These are phyloP conservation scores for Pseudorhombus dupliciocellatus DNA, from an alignment of 2,113 vertebrate species.

Conservation along the genomic window DNA sequence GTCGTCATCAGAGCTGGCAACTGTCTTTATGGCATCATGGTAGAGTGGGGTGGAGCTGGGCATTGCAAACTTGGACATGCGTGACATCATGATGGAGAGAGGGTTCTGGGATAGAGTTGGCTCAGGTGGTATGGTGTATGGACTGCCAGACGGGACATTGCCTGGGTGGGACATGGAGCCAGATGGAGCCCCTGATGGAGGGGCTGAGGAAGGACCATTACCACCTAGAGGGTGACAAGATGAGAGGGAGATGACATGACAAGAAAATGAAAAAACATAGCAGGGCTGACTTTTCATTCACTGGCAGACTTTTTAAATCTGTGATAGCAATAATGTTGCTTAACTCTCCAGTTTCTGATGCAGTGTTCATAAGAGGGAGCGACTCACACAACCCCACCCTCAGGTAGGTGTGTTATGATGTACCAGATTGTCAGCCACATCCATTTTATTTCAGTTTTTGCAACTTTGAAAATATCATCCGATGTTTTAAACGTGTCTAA, in stretches of 20 bases:
- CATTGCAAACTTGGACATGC: constrained; percentile 99
- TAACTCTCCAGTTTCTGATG: not conserved
- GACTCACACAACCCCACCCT: constrained; percentile 50
- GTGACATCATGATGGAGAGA: constrained; percentile 99
- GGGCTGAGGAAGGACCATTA: constrained; percentile 87
- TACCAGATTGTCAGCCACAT: constrained; percentile 3
- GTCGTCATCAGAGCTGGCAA: constrained; percentile 98
- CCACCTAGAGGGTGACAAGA: constrained; percentile 81
- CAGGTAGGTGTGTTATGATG: constrained; percentile 42
- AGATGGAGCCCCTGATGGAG: constrained; percentile 87
- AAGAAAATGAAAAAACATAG: constrained; percentile 11
- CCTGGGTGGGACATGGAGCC: constrained; percentile 77
- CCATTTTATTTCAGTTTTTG: constrained; percentile 4
- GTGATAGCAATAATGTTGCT: constrained; percentile 1
- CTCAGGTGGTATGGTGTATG: constrained; percentile 97
- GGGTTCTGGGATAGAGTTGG: constrained; percentile 98
- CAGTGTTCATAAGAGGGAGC: constrained; percentile 70
- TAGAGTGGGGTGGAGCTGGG: constrained; percentile 98
- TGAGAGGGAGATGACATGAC: constrained; percentile 6
- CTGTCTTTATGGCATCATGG: constrained; percentile 99
- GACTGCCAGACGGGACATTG: constrained; percentile 91
- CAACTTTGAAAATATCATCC: not conserved
- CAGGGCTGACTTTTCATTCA: not conserved
- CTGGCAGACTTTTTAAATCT: constrained; percentile 6
- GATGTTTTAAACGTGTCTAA: not conserved